Conservation (phyloP, 2,113 vertebrate species). For the Notiomystis cincta region DNA sequence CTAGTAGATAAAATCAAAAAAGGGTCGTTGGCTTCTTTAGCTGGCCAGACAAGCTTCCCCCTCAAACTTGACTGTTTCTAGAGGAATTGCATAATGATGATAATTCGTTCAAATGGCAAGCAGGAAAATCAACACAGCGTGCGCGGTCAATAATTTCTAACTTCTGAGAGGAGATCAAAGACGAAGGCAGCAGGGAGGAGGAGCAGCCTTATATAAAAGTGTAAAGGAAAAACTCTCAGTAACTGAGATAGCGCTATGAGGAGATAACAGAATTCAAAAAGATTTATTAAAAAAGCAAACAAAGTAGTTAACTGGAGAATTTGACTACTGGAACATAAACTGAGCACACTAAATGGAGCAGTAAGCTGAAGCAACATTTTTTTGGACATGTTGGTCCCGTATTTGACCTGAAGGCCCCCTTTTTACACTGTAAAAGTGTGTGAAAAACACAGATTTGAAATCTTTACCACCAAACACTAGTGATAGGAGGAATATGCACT, state of each 20-base stretch:
- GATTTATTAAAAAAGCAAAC: slow-evolving; percentile 41
- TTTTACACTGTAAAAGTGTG: background rate
- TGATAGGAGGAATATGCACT: background rate
- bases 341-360: background rate
- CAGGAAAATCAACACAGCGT: background rate
- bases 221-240: slow-evolving; percentile 27
- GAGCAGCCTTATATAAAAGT: slow-evolving; percentile 1
- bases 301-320: background rate
- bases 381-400: background rate
- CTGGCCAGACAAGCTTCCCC: background rate
- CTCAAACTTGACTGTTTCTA: background rate
- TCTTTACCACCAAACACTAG: background rate
- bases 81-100: background rate
- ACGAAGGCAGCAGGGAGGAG: slow-evolving; percentile 34
- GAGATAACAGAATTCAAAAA: slow-evolving; percentile 49
- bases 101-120: slow-evolving; percentile 32
- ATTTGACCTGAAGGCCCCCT: background rate
- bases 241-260: background rate
- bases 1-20: background rate
- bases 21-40: background rate
- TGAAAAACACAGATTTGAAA: background rate
- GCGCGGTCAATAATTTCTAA: background rate
- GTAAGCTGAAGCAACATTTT: background rate
- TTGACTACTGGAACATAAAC: background rate
- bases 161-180: slow-evolving; percentile 44